Conservation (phyloP, 2,797 vertebrate species). For the Sebastolobus altivelis region DNA sequence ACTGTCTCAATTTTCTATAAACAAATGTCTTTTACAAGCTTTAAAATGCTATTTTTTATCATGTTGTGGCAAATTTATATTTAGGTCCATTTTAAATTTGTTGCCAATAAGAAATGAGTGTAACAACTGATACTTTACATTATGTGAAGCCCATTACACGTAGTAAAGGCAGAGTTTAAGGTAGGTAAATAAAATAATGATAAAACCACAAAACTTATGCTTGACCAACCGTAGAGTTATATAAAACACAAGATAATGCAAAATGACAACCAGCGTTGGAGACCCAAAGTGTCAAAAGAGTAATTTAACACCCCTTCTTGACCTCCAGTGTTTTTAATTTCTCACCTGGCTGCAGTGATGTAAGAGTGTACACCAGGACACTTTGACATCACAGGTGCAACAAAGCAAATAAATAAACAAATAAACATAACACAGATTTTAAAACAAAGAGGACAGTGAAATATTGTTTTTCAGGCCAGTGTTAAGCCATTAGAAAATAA, state of each 20-base stretch:
- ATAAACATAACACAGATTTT: not conserved
- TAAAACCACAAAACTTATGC: not conserved
- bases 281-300: not conserved
- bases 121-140: not conserved
- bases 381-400: not conserved
- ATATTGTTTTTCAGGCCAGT: not conserved
- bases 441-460: not conserved
- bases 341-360: not conserved
- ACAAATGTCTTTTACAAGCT: not conserved
- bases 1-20: not conserved
- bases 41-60: accelerated
- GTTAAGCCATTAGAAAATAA: not conserved
- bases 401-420: not conserved
- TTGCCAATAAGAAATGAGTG: not conserved
- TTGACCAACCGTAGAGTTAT: not conserved
- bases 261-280: not conserved
- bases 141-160: not conserved
- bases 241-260: not conserved
- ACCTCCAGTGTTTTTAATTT: not conserved
- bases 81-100: not conserved
- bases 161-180: not conserved
- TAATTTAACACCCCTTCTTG: not conserved
- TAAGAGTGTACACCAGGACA: not conserved
- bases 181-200: not conserved
- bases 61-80: not conserved